Percentiles rank a stretch among this genome's conserved stretches.
These are phyloP conservation scores for Nansenia antarctica DNA, from an alignment of 2,113 vertebrate genomes.

Conservation along the genomic window DNA sequence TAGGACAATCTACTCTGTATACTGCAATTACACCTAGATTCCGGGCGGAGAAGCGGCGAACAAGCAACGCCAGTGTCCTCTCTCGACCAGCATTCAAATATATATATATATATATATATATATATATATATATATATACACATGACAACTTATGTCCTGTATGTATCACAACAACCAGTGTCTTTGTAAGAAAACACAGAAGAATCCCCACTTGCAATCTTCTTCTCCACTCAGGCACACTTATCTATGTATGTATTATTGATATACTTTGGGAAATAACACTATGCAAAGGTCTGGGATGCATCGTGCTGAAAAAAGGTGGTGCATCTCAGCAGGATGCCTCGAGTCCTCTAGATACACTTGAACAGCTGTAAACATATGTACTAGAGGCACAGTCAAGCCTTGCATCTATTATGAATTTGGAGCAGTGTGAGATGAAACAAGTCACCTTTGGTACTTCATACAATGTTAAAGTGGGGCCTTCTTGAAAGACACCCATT, in stretches of 20 bases:
- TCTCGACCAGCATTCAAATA: no score
- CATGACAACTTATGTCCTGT: not conserved
- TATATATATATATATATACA: no score
- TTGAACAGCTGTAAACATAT: constrained; percentile 69
- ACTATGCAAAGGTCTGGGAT: constrained; percentile 41
- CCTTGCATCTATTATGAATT: constrained; percentile 65
- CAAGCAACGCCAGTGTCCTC: no score
- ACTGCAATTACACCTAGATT: no score
- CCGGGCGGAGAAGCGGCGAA: no score
- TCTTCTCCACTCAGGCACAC: constrained; percentile 27
- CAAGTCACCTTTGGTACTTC: constrained; percentile 52
- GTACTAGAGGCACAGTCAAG: constrained; percentile 45
- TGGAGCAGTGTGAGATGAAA: constrained; percentile 39
- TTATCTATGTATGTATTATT: constrained; percentile 57
- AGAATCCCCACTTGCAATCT: constrained; percentile 18
- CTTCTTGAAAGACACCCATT: constrained; percentile 41
- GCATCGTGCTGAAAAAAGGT: constrained; percentile 33
- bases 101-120: no score
- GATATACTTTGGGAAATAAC: constrained; percentile 49
- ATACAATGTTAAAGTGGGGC: constrained; percentile 60
- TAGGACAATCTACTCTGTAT: no score
- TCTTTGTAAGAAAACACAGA: constrained; percentile 11
- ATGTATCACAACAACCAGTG: not conserved
- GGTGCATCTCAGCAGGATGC: constrained; percentile 36
- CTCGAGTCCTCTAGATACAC: constrained; percentile 48